These are phyloP conservation scores for Dichetophora obliterata DNA, from an alignment of 2,888 invertebrate genomes.

Conservation along the genomic window DNA sequence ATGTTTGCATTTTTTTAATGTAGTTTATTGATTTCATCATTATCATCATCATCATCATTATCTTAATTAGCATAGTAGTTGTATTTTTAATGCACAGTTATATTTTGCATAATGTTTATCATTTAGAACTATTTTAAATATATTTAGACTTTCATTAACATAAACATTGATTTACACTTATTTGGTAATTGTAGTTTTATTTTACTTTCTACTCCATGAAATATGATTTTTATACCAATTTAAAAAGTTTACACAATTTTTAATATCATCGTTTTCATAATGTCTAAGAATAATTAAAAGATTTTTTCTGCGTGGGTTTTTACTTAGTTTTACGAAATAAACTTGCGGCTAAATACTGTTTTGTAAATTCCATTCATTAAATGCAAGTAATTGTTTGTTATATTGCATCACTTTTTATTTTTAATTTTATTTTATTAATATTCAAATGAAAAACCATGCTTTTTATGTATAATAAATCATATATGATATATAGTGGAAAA, in stretches of 20 bases:
- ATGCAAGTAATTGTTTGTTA: conserved; percentile 8
- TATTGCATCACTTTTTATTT: not conserved
- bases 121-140: not conserved
- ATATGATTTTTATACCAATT: not conserved
- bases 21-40: conserved; percentile 28
- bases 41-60: not conserved
- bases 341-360: not conserved
- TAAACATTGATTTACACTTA: not conserved
- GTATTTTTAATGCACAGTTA: not conserved
- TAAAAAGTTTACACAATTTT: not conserved
- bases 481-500: too few species aligned
- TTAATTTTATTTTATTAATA: not conserved
- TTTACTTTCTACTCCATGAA: not conserved
- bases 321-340: not conserved
- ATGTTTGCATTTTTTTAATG: conserved; percentile 6
- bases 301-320: not conserved
- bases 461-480: not conserved
- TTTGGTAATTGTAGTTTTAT: not conserved
- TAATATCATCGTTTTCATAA: not conserved
- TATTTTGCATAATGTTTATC: not conserved
- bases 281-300: not conserved
- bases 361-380: conserved; percentile 15
- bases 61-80: not conserved
- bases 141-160: not conserved
- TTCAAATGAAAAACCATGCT: not conserved